phyloP scores from a whole-genome alignment of 2,888 invertebrate species.

The Epistrophe grossulariae region DNA sequence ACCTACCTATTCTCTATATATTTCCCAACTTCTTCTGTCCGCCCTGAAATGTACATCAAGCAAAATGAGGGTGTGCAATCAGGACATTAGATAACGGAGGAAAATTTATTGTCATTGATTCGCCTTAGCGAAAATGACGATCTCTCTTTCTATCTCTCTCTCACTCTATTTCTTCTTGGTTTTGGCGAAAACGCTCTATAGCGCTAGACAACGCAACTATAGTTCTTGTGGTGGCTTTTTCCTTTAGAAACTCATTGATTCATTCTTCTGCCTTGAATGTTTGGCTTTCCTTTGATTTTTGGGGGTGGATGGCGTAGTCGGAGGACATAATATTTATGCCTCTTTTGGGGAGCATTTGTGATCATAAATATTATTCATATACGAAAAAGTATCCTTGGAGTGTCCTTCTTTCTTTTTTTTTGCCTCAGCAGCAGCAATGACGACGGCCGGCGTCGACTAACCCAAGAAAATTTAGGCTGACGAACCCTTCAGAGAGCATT shows the following conservation, averaged over 20 bases:
- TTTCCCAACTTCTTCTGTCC: slow-evolving; percentile 25
- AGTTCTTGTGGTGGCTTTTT: slow-evolving; percentile 58
- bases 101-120: slow-evolving; percentile 76
- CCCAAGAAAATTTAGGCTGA: slow-evolving; percentile 69
- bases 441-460: slow-evolving; percentile 24
- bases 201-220: slow-evolving; percentile 37
- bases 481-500: slow-evolving; percentile 65
- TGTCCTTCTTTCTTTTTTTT: slow-evolving; percentile 52
- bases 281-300: slow-evolving; percentile 20
- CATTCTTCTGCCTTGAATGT: slow-evolving; percentile 23
- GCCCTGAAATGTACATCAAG: slow-evolving; percentile 71
- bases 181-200: slow-evolving; percentile 26
- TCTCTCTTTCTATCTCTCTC: slow-evolving; percentile 41
- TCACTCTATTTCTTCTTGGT: slow-evolving; percentile 23
- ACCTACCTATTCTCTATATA: background rate
- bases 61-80: slow-evolving; percentile 76
- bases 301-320: slow-evolving; percentile 18
- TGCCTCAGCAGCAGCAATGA: background rate
- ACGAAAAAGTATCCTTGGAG: slow-evolving; percentile 70
- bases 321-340: slow-evolving; percentile 72
- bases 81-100: slow-evolving; percentile 75
- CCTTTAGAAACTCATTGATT: slow-evolving; percentile 62
- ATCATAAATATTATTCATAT: slow-evolving; percentile 75
- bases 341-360: slow-evolving; percentile 75
- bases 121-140: slow-evolving; percentile 68